phyloP scores from a whole-genome alignment of 2,888 invertebrate genomes.

The Nowickia ferox region DNA sequence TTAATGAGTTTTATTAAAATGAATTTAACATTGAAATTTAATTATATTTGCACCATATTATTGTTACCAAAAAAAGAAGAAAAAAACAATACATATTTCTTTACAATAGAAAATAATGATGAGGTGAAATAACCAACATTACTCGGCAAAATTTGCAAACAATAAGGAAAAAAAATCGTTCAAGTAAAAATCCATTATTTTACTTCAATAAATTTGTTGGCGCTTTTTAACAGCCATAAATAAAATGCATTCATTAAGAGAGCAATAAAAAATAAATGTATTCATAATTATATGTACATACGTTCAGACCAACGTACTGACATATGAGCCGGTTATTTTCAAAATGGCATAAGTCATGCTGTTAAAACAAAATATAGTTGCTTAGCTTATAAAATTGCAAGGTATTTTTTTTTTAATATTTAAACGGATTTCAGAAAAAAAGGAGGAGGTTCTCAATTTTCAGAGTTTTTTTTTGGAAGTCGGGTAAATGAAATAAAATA shows the following conservation, averaged over 20 bases:
- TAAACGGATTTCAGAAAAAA: slow-evolving; percentile 1
- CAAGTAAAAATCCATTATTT: slow-evolving; percentile 34
- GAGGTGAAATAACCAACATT: slow-evolving; percentile 29
- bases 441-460: not conserved
- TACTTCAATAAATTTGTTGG: slow-evolving; percentile 49
- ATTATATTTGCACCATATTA: slow-evolving; percentile 13
- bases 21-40: slow-evolving; percentile 34
- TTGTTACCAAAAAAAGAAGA: not conserved
- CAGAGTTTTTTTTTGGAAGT: no score
- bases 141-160: slow-evolving; percentile 19
- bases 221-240: slow-evolving; percentile 41
- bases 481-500: no score
- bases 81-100: not conserved
- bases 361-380: no score
- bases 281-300: not conserved
- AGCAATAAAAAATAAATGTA: not conserved
- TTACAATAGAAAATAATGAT: slow-evolving; percentile 21
- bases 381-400: no score
- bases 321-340: no score
- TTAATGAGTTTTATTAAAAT: not conserved
- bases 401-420: no score
- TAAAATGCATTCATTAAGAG: slow-evolving; percentile 59
- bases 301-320: not conserved
- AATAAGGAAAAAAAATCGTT: not conserved
- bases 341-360: no score